Conservation (phyloP, 1,140 invertebrate species). For the Drosophila pseudoobscura region DNA sequence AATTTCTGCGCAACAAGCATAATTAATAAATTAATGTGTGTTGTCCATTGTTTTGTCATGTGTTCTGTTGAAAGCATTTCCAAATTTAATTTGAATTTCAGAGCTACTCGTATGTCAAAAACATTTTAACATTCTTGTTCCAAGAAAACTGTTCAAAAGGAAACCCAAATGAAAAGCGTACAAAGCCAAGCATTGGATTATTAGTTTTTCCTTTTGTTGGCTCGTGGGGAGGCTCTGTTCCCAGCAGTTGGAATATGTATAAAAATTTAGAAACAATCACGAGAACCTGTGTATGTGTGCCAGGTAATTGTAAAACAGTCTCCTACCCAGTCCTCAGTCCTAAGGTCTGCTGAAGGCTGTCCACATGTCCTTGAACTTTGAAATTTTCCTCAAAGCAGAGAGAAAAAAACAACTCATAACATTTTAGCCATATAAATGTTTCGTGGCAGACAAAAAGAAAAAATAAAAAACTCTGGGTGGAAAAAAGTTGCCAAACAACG, state of each 20-base stretch:
- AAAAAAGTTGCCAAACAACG: constrained; percentile 21
- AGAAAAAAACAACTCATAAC: constrained; percentile 19
- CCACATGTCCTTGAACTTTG: constrained; percentile 50
- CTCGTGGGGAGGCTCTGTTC: neutral
- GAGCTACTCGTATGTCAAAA: neutral
- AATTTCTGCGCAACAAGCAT: neutral
- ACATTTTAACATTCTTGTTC: neutral
- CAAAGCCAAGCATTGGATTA: constrained; percentile 26
- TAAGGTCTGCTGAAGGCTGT: constrained; percentile 3
- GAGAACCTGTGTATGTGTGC: constrained; percentile 4
- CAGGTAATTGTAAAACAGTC: constrained; percentile 19
- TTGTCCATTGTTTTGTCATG: too few species aligned
- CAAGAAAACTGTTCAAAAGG: constrained; percentile 23
- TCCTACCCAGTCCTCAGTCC: neutral
- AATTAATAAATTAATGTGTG: neutral
- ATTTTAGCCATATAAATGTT: constrained; percentile 18
- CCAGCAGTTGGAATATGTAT: constrained; percentile 4
- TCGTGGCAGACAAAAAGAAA: neutral
- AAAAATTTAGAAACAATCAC: constrained; percentile 2
- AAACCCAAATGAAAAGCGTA: constrained; percentile 20
- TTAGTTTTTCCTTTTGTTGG: constrained; percentile 15
- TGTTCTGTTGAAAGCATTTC: neutral
- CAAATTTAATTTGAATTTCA: neutral
- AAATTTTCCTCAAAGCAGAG: constrained; percentile 9
- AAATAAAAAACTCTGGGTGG: neutral